These are phyloP conservation scores for Dasypus novemcinctus DNA, from an alignment of 2,113 vertebrate genomes.

Conservation along the genomic window DNA sequence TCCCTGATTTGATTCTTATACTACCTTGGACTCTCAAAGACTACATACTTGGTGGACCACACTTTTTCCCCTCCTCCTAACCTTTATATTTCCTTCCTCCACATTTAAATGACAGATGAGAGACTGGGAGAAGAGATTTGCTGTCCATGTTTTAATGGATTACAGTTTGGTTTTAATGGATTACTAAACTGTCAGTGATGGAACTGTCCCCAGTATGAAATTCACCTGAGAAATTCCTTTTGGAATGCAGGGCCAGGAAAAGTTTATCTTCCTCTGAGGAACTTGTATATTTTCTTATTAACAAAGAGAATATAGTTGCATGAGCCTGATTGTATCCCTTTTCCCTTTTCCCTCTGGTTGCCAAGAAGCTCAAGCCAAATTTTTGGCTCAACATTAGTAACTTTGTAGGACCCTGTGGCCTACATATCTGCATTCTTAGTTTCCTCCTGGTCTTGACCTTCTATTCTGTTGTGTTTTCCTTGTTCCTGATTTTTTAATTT, in stretches of 20 bases:
- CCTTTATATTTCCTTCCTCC: neutral
- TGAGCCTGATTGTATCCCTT: conserved; percentile 67
- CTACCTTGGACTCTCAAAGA: neutral
- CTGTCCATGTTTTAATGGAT: neutral
- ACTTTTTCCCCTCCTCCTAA: neutral
- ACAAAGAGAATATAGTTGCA: conserved; percentile 57
- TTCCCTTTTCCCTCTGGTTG: conserved; percentile 76
- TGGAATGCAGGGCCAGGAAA: conserved; percentile 51
- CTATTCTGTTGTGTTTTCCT: conserved; percentile 66
- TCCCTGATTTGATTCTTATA: conserved; percentile 25
- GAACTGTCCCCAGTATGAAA: neutral
- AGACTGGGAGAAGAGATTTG: neutral
- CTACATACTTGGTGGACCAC: neutral
- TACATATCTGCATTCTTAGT: conserved; percentile 75
- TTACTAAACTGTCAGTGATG: too few species aligned
- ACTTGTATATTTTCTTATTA: conserved; percentile 68
- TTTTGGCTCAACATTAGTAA: conserved; percentile 66
- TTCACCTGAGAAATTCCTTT: conserved; percentile 52
- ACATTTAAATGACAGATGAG: neutral
- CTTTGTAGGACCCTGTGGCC: conserved; percentile 69
- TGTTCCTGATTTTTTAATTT: conserved; percentile 72
- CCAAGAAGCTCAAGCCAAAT: conserved; percentile 75
- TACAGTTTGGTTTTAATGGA: neutral
- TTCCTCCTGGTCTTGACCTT: conserved; percentile 77
- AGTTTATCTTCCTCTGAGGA: conserved; percentile 63